A percentile compares a stretch with the other conserved stretches of the same genome.
Evolutionary conservation across 2,113 vertebrate genomes (phyloP).

Genomic region (Sturnus vulgaris): DNA sequence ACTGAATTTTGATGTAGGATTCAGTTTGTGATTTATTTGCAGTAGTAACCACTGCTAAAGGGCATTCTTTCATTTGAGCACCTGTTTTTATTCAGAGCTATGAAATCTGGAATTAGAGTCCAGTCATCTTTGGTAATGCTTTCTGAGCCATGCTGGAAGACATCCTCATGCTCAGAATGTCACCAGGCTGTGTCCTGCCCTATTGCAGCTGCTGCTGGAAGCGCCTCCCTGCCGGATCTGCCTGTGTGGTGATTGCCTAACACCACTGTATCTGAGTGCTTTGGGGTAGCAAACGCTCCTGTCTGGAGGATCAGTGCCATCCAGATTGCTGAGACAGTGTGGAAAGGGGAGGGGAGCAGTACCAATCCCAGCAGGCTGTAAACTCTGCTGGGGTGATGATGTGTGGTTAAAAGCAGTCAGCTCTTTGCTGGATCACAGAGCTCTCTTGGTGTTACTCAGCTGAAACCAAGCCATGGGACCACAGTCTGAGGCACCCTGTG

Average conservation of each 20-base stretch:
- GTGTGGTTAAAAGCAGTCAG: neutral
- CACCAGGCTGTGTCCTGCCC: neutral
- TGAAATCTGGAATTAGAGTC: neutral
- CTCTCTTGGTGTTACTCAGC: neutral
- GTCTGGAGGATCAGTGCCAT: neutral
- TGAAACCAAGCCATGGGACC: neutral
- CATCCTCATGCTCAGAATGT: neutral
- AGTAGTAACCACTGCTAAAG: neutral
- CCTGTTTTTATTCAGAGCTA: neutral
- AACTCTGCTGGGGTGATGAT: neutral
- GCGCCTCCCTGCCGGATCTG: neutral
- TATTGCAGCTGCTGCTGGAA: neutral
- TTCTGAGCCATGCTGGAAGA: neutral
- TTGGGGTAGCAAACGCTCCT: neutral
- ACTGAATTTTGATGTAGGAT: neutral
- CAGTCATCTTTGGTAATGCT: neutral
- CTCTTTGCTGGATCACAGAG: neutral
- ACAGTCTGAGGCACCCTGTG: neutral
- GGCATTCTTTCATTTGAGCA: neutral
- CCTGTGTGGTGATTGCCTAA: neutral
- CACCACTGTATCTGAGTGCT: rapidly evolving
- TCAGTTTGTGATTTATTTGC: neutral
- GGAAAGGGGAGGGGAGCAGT: neutral
- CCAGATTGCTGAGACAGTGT: neutral
- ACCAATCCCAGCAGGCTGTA: neutral